Conservation (phyloP, 2,888 invertebrate genomes). For the Metellina segmentata region DNA sequence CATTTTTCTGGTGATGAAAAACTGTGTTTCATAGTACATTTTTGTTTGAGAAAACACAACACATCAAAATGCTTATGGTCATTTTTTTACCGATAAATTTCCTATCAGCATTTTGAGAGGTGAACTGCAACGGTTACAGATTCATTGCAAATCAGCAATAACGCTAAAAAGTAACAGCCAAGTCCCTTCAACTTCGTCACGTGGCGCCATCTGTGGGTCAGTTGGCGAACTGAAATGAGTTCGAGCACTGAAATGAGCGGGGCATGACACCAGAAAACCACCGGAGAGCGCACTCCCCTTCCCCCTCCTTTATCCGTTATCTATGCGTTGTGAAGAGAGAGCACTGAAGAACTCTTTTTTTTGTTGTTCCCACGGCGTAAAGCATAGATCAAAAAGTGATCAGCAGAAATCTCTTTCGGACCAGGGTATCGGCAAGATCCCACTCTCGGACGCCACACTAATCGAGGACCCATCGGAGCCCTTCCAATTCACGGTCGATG, state of each 20-base stretch:
- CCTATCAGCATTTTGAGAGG: no score
- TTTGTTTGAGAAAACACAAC: no score
- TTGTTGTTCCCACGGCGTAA: slow-evolving; percentile 49
- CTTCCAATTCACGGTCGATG: slow-evolving; percentile 83
- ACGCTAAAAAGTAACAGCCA: not conserved
- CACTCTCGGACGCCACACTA: slow-evolving; percentile 90
- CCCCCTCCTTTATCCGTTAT: slow-evolving; percentile 12
- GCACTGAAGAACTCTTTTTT: slow-evolving; percentile 72
- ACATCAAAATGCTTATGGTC: not conserved
- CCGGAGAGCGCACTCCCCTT: slow-evolving; percentile 26
- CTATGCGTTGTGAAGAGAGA: slow-evolving; percentile 11
- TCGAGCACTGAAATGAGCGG: slow-evolving; percentile 31
- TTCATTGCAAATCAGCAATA: not conserved
- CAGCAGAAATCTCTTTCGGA: slow-evolving; percentile 69
- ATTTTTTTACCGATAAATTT: no score
- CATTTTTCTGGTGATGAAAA: no score
- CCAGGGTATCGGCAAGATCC: slow-evolving; percentile 87
- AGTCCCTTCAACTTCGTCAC: not conserved
- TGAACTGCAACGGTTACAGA: no score
- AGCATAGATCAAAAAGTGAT: slow-evolving; percentile 73
- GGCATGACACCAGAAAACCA: not conserved
- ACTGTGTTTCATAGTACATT: no score
- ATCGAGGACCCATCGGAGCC: slow-evolving; percentile 90
- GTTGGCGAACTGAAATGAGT: not conserved
- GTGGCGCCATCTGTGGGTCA: slow-evolving; percentile 10